phyloP scores from a whole-genome alignment of 2,113 vertebrate species.

The Urocynchramus pylzowi region DNA sequence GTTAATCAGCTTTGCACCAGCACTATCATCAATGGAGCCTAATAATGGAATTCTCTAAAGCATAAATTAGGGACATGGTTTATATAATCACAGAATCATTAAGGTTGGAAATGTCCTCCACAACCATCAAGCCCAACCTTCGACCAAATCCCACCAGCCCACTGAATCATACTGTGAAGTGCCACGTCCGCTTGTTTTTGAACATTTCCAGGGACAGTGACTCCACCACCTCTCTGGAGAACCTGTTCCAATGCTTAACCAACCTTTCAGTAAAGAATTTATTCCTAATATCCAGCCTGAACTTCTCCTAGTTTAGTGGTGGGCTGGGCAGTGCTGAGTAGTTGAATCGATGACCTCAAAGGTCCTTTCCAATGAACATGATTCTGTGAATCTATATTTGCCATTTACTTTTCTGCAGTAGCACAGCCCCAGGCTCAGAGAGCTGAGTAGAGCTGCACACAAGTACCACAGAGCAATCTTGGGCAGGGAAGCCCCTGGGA shows the following conservation, averaged over 20 bases:
- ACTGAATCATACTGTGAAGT: not conserved
- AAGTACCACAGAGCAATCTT: not conserved
- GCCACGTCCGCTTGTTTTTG: rapidly evolving
- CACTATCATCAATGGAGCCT: not conserved
- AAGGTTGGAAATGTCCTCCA: not conserved
- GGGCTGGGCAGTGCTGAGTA: not conserved
- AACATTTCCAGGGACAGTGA: not conserved
- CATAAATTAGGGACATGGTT: not conserved
- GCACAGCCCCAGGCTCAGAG: not conserved
- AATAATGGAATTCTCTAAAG: not conserved
- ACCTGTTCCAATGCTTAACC: not conserved
- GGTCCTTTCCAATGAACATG: not conserved
- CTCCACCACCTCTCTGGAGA: not conserved
- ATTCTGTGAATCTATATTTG: not conserved
- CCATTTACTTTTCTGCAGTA: not conserved
- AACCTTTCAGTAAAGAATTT: not conserved
- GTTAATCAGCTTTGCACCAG: not conserved
- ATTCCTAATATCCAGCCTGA: not conserved
- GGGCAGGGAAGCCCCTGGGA: not conserved
- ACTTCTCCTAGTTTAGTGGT: not conserved
- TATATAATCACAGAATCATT: not conserved
- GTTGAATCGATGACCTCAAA: rapidly evolving
- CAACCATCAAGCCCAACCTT: not conserved
- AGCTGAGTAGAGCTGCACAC: not conserved
- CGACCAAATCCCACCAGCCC: not conserved